Evolutionary conservation across 2,113 vertebrate species (phyloP), one percentile per base, ranked within the genome.

Genomic region (Anoplopoma fimbria): DNA sequence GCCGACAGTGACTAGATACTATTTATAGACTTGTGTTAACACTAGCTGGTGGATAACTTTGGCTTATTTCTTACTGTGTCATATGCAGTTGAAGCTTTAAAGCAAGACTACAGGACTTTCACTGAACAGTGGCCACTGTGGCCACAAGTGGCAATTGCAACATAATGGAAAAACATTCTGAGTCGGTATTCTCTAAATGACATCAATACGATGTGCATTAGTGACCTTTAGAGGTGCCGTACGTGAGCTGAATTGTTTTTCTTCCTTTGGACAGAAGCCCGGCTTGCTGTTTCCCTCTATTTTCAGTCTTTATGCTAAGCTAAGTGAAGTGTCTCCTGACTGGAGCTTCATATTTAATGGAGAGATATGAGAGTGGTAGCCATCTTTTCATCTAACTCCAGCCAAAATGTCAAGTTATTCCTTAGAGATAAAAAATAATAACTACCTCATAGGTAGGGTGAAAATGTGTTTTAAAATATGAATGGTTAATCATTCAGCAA

Each of bases 21-120:
- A 72, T 78, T 70, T 69, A 76, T 84, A 83, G 64, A 7, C 45
- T 31, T 14, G 15, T 55, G 58, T 51, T 71, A 42, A 38, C 64
- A 33, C 21, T 78, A 69, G 81, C 64, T n/a, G 31, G 15, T 53
- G 79, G 49, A 53, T 23, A 19, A 23, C 49, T 51, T 23, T 51
- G 21, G 0, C 21, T 49, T 23, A 40, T 10, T 51, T 23, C 23
- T 51, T 23, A 23, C 17, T 23, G 49, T 21, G 49, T 51, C 21
- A 1, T 23, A 5, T 14, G 45, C 45, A 15, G 45, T 51, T 3
- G 21, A 51, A 9, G 47, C 47, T 51, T 51, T 51, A 51, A 51
- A 51, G 21, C 49, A 19, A 51, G 19, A 23, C 47, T 2, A 2
- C 49, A 51, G 23, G 3, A 51, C 45, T 17, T 47, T 47, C 45